phyloP scores from a whole-genome alignment of 2,888 invertebrate genomes.

The Aphidius colemani region DNA sequence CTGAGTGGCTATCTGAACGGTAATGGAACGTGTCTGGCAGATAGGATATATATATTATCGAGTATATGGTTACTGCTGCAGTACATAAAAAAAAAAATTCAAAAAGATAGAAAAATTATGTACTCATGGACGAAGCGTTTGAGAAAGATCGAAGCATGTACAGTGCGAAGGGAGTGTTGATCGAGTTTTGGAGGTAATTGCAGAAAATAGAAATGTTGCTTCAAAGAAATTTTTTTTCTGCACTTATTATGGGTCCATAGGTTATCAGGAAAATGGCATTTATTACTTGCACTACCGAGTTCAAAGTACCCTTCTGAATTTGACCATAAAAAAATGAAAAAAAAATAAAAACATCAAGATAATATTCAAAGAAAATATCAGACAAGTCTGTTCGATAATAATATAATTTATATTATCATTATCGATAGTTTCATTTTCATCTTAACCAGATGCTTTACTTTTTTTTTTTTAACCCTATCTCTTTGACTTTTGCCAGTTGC shows the following conservation, averaged over 20 bases:
- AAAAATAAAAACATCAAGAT: background rate
- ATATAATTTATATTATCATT: background rate
- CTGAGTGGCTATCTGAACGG: slow-evolving; percentile 14
- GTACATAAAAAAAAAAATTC: too few relatives aligned
- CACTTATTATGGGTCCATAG: slow-evolving; percentile 33
- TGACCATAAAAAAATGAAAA: background rate
- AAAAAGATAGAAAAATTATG: background rate
- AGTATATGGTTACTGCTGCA: background rate
- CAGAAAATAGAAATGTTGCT: slow-evolving; percentile 35
- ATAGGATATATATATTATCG: slow-evolving; percentile 8
- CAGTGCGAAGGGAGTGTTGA: background rate
- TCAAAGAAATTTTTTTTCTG: slow-evolving; percentile 37
- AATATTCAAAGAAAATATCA: background rate
- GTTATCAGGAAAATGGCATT: slow-evolving; percentile 35
- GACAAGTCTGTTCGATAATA: background rate
- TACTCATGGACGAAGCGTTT: background rate
- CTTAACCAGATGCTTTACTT: background rate
- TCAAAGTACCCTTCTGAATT: slow-evolving; percentile 29
- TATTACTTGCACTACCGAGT: slow-evolving; percentile 30
- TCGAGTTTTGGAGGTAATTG: slow-evolving; percentile 4
- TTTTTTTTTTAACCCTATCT: background rate
- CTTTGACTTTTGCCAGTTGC: too few relatives aligned
- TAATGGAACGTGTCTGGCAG: slow-evolving; percentile 24
- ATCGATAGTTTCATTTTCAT: slow-evolving; percentile 1
- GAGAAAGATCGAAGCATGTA: background rate